Evolutionary conservation across 2,888 invertebrate species (phyloP), one percentile per base, ranked within the genome.

Genomic region (Eilema caniola): DNA sequence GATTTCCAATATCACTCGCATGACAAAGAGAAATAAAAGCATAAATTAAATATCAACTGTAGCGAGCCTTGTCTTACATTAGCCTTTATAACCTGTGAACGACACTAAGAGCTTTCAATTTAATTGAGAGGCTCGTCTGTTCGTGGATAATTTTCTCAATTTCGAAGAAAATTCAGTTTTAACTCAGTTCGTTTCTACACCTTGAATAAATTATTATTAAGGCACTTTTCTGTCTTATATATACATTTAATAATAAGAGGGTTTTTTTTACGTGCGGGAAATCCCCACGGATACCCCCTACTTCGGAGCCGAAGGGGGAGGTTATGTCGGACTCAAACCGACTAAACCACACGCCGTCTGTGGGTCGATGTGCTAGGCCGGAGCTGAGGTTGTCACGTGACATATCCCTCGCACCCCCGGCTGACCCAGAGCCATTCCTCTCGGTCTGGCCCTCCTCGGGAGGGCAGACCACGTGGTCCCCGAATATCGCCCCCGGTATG

Each of bases 81-180:
- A 81, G 79, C 80, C 77, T 83, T 86, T 85, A 86, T 83, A 87
- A 84, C 72, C 67, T 73, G 70, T 74, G 78, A 79, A 76, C 79
- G 82, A 79, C 82, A 81, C 77, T 80, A 83, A 85, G 80, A 80
- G 89, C 89, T 90, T 85, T 90, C 85, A 88, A 84, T 78, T 84
- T 88, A 85, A 90, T 90, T 86, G 85, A 86, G 83, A 83, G 81
- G 78, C 68, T 78, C 72, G 73, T 73, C 83, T 81, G 75, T 72
- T 66, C 62, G 68, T 66, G 59, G 77, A 78, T 84, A 78, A 84
- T 82, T 81, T 73, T 76, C 71, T 65, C 72, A 72, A 75, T 74
- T 82, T 83, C 68, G 80, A 80, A 65, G 57, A 24, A 60, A 72
- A 70, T 71, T 37, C 14, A 25, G 14, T 67, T 70, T 69, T 23